Base-by-base conservation (phyloP, 2,797 vertebrate genomes). In the Bothrops alternatus region DNA sequence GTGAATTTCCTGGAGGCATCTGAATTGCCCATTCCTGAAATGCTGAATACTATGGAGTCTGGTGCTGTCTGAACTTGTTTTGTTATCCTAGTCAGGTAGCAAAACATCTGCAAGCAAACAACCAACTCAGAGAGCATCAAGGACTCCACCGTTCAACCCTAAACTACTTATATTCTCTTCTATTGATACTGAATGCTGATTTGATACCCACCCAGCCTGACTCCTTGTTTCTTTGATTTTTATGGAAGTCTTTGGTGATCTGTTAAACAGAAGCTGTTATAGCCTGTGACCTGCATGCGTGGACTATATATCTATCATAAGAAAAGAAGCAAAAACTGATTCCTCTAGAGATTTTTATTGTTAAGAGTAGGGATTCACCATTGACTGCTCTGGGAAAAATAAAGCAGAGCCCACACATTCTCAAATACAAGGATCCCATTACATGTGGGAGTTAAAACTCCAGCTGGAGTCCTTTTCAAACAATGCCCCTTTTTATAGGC, bases 261-360 rank as follows among this genome's bases (percentile, higher is more conserved):
- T 28, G 6, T 28, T 12, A 13, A 25, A 12, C 14, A 3, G 50
- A 16, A 63, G 56, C 16, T 85, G 25, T 1, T 2, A 1, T 37
- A 14, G 16, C 11, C 26, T 14, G 4, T n/a, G 32, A 42, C 37
- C 16, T 60, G 42, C 13, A 57, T 7, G 42, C 20, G 4, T 0
- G 11, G 23, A 8, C 37, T 56, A 69, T 16, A 50, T 6, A 20
- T 50, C 53, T 18, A 3, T 18, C 10, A 82, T 16, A 42, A 82
- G 37, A 93, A 91, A 93, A 88, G 86, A 93, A 91, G 69, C 90
- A 63, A 82, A 88, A 91, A 88, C 90, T 85, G 86, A 90, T 95
- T 96, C 86, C 89, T 96, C 96, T 96, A 96, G 89, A 91, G 55
- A 96, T 88, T 97, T 97, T 97, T 97, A 96, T 97, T 92, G 96